phyloP scores from a whole-genome alignment of 2,888 invertebrate genomes.

The Chalcis sispes region DNA sequence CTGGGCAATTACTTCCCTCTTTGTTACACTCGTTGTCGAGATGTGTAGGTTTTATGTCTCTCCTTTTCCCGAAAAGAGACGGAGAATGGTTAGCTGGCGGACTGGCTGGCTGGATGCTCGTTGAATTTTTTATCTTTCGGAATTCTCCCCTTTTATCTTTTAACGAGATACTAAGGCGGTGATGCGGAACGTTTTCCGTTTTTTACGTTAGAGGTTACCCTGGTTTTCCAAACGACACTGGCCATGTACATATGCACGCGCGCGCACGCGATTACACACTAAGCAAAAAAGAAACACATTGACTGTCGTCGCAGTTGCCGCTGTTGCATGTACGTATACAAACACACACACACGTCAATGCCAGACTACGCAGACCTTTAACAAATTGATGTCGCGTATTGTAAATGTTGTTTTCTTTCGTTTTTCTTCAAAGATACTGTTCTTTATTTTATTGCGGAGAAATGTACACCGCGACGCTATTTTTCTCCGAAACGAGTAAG shows the following conservation, averaged over 20 bases:
- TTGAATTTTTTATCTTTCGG: too few species aligned
- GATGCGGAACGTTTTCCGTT: background rate
- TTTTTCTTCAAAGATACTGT: too few species aligned
- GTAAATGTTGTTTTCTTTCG: too few species aligned
- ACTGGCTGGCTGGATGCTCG: background rate
- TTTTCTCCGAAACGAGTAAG: too few species aligned
- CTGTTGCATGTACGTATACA: background rate
- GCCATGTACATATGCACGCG: background rate
- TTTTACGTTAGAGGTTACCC: background rate
- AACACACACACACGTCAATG: background rate
- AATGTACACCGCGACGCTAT: too few species aligned
- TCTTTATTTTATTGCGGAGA: background rate
- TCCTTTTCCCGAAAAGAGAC: background rate
- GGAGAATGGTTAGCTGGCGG: background rate
- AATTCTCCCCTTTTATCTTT: background rate
- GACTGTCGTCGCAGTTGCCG: background rate
- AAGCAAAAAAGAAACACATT: too few species aligned
- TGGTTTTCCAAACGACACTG: background rate
- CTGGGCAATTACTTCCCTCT: constrained; percentile 54
- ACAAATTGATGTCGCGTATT: too few species aligned
- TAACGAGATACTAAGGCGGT: too few species aligned
- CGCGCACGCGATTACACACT: background rate
- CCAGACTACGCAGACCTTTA: too few species aligned
- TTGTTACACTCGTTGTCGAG: background rate
- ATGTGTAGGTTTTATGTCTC: too few species aligned